Evolutionary conservation across 2,113 vertebrate genomes (phyloP), one percentile per base, ranked within the genome.

Genomic region (Pedionomus torquatus): DNA sequence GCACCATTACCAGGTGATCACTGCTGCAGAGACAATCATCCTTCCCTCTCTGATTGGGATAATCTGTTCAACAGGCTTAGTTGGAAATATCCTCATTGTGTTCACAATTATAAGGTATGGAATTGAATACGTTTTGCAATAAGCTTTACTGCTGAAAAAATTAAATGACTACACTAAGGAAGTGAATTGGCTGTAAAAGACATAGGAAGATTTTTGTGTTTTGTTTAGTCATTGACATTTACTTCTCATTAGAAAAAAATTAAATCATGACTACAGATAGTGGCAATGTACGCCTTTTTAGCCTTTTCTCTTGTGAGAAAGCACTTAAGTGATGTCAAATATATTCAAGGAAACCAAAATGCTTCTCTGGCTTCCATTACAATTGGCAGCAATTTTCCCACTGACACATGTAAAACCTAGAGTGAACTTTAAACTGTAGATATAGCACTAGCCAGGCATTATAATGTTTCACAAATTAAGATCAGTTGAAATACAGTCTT

Each of bases 11-110:
- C 92, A 96, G 41, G 54, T 90, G 37, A 95, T 93, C 12, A 48
- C 90, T 55, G 41, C 95, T 63, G 90, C 97, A 46, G 97, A 98
- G 78, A 97, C 96, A 30, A 88, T 96, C 52, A 93, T 98, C 63
- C 95, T 98, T 55, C 96, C 97, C 46, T 96, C 95, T 54, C 86
- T 98, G 57, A 90, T 83, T 94, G 94, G 95, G 21, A 93, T 98
- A 70, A 93, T 98, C 70, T 98, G 91, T 87, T 97, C 94, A 66
- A 97, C 87, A 30, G 97, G 95, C 37, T 92, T 98, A 63, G 52
- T 72, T 86, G 96, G 97, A 89, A 98, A 98, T 79, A 96, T 95
- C 51, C 74, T 98, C 52, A 90, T 89, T 83, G 41, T 98, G 48
- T 92, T 97, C 69, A 98, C 94, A n/a, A 93, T 98, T 94, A 78